These are phyloP conservation scores for Ennomos fuscantarius DNA, from an alignment of 2,888 invertebrate species.

Conservation along the genomic window DNA sequence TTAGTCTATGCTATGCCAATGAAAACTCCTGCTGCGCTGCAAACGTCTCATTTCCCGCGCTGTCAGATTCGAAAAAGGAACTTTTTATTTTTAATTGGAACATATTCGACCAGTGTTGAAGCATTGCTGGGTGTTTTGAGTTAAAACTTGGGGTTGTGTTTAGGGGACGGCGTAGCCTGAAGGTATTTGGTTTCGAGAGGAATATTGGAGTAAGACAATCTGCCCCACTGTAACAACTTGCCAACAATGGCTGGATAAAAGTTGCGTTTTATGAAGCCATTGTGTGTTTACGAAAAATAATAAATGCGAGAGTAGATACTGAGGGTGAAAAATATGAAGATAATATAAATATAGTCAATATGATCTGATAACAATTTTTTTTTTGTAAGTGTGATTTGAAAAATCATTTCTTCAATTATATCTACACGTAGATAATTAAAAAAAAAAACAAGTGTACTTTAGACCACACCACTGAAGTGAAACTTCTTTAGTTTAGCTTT, in stretches of 20 bases:
- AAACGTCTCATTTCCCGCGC: slow-evolving; percentile 50
- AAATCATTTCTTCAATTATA: too few relatives aligned
- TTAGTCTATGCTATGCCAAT: slow-evolving; percentile 9
- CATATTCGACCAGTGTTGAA: slow-evolving; percentile 68
- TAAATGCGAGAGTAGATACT: slow-evolving; percentile 29
- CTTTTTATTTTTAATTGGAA: slow-evolving; percentile 77
- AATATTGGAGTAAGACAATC: slow-evolving; percentile 78
- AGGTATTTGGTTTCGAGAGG: slow-evolving; percentile 75
- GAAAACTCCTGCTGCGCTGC: slow-evolving; percentile 17
- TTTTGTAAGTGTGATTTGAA: too few relatives aligned
- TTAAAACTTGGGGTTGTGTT: slow-evolving; percentile 49
- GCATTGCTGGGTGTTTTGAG: slow-evolving; percentile 54
- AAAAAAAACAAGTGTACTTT: too few relatives aligned
- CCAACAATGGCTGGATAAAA: slow-evolving; percentile 41
- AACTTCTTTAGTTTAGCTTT: too few relatives aligned
- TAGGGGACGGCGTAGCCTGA: slow-evolving; percentile 64
- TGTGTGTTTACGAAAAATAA: slow-evolving; percentile 37
- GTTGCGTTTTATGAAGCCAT: slow-evolving; percentile 42
- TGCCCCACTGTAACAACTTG: slow-evolving; percentile 65
- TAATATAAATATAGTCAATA: not conserved
- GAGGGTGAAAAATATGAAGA: slow-evolving; percentile 20
- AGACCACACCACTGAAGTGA: too few relatives aligned
- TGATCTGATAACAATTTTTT: too few relatives aligned
- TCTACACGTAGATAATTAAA: too few relatives aligned
- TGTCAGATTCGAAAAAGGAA: slow-evolving; percentile 54